These are phyloP conservation scores for Tenodera sinensis DNA, from an alignment of 2,888 invertebrate genomes.

Conservation along the genomic window DNA sequence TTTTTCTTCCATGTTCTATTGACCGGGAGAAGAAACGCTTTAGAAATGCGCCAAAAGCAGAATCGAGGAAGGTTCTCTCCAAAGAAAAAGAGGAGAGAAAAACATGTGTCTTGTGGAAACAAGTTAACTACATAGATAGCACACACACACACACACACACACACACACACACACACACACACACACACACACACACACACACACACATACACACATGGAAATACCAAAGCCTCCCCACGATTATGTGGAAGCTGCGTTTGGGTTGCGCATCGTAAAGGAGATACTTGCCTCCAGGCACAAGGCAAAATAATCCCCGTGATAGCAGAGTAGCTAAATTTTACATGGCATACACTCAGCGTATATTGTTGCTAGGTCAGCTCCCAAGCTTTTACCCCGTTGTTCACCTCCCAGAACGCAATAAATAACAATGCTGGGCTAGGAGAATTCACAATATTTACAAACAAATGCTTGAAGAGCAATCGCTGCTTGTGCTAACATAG, in stretches of 20 bases:
- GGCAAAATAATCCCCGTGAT: neutral
- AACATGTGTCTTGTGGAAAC: neutral
- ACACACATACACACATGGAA: neutral
- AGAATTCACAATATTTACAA: neutral
- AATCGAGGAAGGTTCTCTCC: neutral
- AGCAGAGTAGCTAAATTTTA: neutral
- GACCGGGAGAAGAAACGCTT: neutral
- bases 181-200: neutral
- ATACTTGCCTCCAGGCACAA: neutral
- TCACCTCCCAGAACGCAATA: neutral
- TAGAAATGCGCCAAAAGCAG: neutral
- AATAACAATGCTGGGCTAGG: neutral
- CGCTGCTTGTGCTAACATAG: too few species aligned
- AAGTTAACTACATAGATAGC: neutral
- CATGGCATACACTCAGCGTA: neutral
- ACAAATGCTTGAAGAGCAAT: too few species aligned
- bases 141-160: too few species aligned
- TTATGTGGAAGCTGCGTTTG: neutral
- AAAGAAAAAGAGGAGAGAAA: neutral
- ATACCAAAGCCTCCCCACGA: neutral
- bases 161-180: too few species aligned
- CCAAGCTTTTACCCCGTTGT: neutral
- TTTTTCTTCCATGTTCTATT: neutral
- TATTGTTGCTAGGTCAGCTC: neutral
- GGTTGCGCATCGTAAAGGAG: neutral